Evolutionary conservation across 2,797 vertebrate species (phyloP).

Genomic region (Parambassis ranga): DNA sequence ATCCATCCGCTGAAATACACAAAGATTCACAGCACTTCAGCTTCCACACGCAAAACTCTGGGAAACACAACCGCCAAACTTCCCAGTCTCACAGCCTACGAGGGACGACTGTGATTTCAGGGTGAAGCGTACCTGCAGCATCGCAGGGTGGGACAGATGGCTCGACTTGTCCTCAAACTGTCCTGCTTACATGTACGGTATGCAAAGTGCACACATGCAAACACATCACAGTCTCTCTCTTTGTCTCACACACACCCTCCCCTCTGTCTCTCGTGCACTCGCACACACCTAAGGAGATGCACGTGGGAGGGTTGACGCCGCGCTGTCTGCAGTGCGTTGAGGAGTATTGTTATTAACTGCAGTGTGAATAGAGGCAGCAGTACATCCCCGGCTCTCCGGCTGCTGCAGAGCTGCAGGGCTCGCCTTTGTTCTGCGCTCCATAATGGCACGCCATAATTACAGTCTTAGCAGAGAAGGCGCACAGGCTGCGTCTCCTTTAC

Average conservation of each 20-base stretch:
- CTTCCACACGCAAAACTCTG: no score
- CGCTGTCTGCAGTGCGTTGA: constrained; percentile 72
- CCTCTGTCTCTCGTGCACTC: constrained; percentile 11
- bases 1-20: not conserved
- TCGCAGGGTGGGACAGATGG: not conserved
- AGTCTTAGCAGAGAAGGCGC: constrained; percentile 59
- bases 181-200: not conserved
- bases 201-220: constrained; percentile 1
- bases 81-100: not conserved
- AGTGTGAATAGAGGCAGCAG: constrained; percentile 75
- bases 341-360: constrained; percentile 80
- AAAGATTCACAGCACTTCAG: not conserved
- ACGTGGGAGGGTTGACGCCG: constrained; percentile 77
- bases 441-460: constrained; percentile 79
- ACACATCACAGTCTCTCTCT: constrained; percentile 18
- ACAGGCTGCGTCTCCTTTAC: constrained; percentile 49
- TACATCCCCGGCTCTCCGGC: constrained; percentile 68
- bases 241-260: constrained; percentile 30
- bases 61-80: not conserved
- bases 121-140: not conserved
- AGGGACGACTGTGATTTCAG: not conserved
- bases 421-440: constrained; percentile 73
- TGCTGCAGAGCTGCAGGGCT: constrained; percentile 75
- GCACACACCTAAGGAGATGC: constrained; percentile 56
- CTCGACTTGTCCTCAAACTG: constrained; percentile 3